Evolutionary conservation across 2,797 vertebrate genomes (phyloP).

Genomic region (Galago senegalensis): DNA sequence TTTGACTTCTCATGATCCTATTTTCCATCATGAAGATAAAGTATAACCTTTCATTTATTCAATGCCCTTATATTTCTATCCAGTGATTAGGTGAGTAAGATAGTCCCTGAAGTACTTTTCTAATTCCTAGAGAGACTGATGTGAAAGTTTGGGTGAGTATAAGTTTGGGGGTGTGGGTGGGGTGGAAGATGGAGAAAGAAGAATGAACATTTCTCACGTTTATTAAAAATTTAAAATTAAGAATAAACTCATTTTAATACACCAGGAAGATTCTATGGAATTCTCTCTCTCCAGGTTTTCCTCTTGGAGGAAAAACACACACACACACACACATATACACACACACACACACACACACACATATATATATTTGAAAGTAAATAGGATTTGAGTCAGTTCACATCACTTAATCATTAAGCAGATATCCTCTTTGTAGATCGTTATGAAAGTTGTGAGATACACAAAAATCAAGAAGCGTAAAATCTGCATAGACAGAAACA

Average conservation of each 20-base stretch:
- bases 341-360: no score
- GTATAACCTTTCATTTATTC: not conserved
- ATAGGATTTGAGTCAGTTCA: not conserved
- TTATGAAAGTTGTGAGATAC: no score
- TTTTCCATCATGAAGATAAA: constrained; percentile 16
- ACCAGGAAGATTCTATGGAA: not conserved
- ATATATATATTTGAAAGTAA: not conserved
- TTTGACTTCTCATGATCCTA: not conserved
- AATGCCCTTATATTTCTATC: not conserved
- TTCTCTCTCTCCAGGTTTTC: not conserved
- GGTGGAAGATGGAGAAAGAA: not conserved
- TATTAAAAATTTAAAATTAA: not conserved
- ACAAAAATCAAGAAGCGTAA: no score
- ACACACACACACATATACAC: no score
- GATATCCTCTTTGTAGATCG: not conserved
- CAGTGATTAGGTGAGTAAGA: not conserved
- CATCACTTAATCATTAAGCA: not conserved
- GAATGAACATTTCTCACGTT: not conserved
- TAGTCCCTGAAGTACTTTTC: not conserved
- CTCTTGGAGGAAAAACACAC: not conserved
- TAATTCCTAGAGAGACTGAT: not conserved
- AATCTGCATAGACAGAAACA: no score
- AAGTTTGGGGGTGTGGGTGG: rapidly evolving
- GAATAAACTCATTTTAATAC: not conserved
- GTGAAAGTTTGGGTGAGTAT: not conserved